A percentile compares a stretch with the other conserved stretches of the same genome.
Evolutionary conservation across 2,113 vertebrate genomes (phyloP).

Genomic region (Meleagris gallopavo): DNA sequence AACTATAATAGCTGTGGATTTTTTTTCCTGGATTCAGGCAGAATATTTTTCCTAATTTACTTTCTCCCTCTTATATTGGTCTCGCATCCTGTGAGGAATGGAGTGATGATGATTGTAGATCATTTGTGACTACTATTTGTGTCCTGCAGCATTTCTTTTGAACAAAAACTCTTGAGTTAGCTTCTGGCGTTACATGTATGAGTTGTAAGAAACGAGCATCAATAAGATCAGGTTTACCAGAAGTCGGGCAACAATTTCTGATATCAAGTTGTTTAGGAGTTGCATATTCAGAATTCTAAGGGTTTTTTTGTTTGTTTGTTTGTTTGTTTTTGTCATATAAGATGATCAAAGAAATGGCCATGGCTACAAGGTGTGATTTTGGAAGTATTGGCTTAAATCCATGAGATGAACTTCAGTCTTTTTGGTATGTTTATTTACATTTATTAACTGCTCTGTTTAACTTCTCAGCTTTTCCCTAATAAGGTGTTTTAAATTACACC

Average conservation of each 20-base stretch:
- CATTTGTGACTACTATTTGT: accelerated
- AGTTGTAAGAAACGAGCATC: neutral
- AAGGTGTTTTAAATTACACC: conserved; percentile 14
- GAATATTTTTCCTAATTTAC: neutral
- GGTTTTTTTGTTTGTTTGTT: too few relatives aligned
- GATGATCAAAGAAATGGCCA: neutral
- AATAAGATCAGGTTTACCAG: neutral
- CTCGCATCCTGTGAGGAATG: neutral
- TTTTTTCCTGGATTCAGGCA: neutral
- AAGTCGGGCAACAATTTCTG: neutral
- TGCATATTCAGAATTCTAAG: neutral
- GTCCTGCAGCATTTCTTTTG: neutral
- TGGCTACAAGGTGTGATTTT: neutral
- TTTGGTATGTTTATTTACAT: conserved; percentile 16
- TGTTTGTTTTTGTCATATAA: neutral
- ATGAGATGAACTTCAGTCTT: neutral
- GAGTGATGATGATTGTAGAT: neutral
- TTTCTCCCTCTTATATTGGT: neutral
- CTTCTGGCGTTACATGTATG: neutral
- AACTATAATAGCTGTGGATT: neutral
- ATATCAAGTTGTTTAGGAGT: neutral
- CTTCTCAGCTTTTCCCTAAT: neutral
- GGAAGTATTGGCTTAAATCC: neutral
- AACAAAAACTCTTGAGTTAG: neutral
- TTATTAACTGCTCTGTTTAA: conserved; percentile 26